Percentiles rank a stretch among this genome's conserved stretches.
Conservation (phyloP, 2,888 invertebrate species). For the Melangyna quadrimaculata region DNA sequence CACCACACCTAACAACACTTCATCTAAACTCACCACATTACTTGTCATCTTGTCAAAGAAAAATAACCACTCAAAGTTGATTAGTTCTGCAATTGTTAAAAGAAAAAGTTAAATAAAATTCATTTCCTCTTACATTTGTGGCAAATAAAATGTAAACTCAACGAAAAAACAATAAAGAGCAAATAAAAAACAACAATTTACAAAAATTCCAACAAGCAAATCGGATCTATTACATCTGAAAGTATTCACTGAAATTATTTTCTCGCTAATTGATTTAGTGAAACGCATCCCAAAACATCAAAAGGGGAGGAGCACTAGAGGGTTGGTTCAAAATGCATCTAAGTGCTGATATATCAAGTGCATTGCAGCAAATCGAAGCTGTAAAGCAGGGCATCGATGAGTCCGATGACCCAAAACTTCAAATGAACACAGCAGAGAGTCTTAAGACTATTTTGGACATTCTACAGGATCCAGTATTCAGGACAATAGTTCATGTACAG, state of each 20-base stretch:
- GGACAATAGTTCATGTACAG: slow-evolving; percentile 94
- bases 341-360: slow-evolving; percentile 90
- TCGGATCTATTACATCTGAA: background rate
- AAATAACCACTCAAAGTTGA: slow-evolving; percentile 34
- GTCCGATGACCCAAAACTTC: slow-evolving; percentile 90
- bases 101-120: slow-evolving; percentile 14
- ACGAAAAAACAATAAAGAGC: background rate
- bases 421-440: slow-evolving; percentile 88
- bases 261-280: slow-evolving; percentile 67
- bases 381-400: slow-evolving; percentile 93
- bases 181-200: background rate
- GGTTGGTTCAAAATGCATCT: slow-evolving; percentile 77
- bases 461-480: slow-evolving; percentile 93
- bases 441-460: slow-evolving; percentile 91
- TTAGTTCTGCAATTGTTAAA: slow-evolving; percentile 11
- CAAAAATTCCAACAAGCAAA: background rate
- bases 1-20: slow-evolving; percentile 7
- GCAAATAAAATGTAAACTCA: slow-evolving; percentile 55
- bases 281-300: slow-evolving; percentile 35
- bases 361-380: slow-evolving; percentile 93
- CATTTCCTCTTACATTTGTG: slow-evolving; percentile 17
- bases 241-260: slow-evolving; percentile 13
- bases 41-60: slow-evolving; percentile 57
- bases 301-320: slow-evolving; percentile 55
- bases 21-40: slow-evolving; percentile 4